These are phyloP conservation scores for Microctenopoma steveboyesi DNA, from an alignment of 2,797 vertebrate genomes.

Conservation along the genomic window DNA sequence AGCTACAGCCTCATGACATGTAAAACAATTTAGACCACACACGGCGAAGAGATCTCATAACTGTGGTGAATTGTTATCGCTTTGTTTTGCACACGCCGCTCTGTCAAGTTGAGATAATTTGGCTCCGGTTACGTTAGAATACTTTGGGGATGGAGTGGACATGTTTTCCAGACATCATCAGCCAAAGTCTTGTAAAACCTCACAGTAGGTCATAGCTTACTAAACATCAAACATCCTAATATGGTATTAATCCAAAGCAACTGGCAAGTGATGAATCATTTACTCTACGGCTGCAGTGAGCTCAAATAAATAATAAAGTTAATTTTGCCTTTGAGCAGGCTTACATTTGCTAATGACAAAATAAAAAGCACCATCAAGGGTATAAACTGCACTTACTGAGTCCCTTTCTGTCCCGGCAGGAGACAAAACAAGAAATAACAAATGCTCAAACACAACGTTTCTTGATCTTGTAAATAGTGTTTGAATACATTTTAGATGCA, in stretches of 20 bases:
- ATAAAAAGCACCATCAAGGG: slow-evolving; percentile 23
- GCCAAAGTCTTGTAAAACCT: slow-evolving; percentile 53
- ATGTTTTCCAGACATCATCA: slow-evolving; percentile 49
- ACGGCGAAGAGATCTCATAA: slow-evolving; percentile 4
- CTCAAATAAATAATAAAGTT: slow-evolving; percentile 46
- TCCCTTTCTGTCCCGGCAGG: not conserved
- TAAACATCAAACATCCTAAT: slow-evolving; percentile 66
- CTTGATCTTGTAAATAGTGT: not conserved
- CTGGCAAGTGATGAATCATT: slow-evolving; percentile 62
- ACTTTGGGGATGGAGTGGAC: slow-evolving; percentile 28
- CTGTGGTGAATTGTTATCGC: slow-evolving; percentile 11
- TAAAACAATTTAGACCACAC: slow-evolving; percentile 28
- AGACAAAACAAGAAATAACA: not conserved
- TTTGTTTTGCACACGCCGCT: not conserved
- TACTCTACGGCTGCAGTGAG: slow-evolving; percentile 40
- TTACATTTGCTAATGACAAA: slow-evolving; percentile 33
- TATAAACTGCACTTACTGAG: not conserved
- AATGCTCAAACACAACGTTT: too few relatives aligned
- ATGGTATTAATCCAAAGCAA: slow-evolving; percentile 61
- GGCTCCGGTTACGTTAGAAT: slow-evolving; percentile 32
- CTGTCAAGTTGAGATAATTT: slow-evolving; percentile 16
- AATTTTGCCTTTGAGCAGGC: slow-evolving; percentile 28
- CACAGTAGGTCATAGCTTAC: slow-evolving; percentile 47
- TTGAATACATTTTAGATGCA: not conserved
- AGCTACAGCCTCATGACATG: slow-evolving; percentile 21